Evolutionary conservation across 2,888 invertebrate species (phyloP).

Genomic region (Apamea anceps): DNA sequence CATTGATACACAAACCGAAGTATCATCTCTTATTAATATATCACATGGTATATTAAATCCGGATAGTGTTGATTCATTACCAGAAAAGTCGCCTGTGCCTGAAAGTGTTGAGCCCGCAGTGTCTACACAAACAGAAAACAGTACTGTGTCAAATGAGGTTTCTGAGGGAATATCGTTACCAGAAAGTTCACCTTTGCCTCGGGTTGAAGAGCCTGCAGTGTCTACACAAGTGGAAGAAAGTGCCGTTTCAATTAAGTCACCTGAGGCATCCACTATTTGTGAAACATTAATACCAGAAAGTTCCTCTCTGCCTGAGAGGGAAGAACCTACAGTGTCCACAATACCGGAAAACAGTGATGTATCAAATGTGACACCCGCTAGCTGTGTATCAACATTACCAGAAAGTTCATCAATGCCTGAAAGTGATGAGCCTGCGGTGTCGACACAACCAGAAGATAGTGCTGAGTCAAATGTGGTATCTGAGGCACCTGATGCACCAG

Average conservation of each 20-base stretch:
- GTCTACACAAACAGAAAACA: constrained; percentile 52
- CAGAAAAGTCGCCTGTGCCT: constrained; percentile 68
- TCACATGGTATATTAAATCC: constrained; percentile 62
- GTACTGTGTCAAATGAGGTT: constrained; percentile 49
- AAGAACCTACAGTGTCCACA: constrained; percentile 18
- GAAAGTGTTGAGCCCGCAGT: constrained; percentile 46
- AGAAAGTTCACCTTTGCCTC: constrained; percentile 24
- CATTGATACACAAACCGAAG: constrained; percentile 50
- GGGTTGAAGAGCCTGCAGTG: constrained; percentile 17
- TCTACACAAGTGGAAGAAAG: constrained; percentile 9
- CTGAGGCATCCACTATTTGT: constrained; percentile 9
- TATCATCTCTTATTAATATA: constrained; percentile 49
- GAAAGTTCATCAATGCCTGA: constrained; percentile 42
- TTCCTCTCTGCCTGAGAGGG: constrained; percentile 3
- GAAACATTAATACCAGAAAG: constrained; percentile 20
- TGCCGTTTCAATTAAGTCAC: background rate
- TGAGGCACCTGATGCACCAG: background rate
- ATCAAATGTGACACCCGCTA: constrained; percentile 54
- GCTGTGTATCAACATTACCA: constrained; percentile 68
- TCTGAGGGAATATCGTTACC: constrained; percentile 12
- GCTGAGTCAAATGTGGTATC: constrained; percentile 11
- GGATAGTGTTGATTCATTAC: constrained; percentile 68
- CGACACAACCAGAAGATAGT: constrained; percentile 7
- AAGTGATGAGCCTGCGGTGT: constrained; percentile 30
- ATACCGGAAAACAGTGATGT: constrained; percentile 29